A percentile compares a stretch with the other conserved stretches of the same genome.
phyloP scores from a whole-genome alignment of 2,888 invertebrate genomes.

The Cantharis nigra region DNA sequence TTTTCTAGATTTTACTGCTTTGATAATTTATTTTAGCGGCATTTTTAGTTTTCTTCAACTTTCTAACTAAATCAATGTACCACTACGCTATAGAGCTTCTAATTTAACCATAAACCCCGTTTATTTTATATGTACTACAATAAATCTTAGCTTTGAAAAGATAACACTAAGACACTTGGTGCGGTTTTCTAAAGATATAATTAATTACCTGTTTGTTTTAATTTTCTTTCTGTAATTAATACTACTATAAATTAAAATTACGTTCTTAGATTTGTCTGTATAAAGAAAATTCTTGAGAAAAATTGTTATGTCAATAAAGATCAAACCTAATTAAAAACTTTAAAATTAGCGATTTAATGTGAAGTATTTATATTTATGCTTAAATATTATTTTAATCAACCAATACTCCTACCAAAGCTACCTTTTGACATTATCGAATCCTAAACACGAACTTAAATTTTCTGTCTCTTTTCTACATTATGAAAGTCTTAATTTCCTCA shows the following conservation, averaged over 20 bases:
- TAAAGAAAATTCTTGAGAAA: neutral
- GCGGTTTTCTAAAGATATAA: neutral
- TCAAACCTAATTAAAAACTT: neutral
- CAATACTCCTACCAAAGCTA: neutral
- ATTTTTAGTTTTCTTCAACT: neutral
- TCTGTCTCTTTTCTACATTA: neutral
- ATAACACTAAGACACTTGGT: slow-evolving; percentile 4
- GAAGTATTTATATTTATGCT: no score
- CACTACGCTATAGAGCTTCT: slow-evolving; percentile 13
- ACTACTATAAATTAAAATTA: neutral
- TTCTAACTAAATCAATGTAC: neutral
- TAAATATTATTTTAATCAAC: neutral
- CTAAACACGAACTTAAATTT: neutral
- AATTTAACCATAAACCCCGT: slow-evolving; percentile 1
- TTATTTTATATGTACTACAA: slow-evolving; percentile 11
- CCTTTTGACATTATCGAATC: neutral
- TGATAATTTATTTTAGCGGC: neutral
- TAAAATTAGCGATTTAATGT: neutral
- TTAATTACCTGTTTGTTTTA: neutral
- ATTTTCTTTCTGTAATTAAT: neutral
- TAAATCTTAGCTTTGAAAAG: slow-evolving; percentile 8
- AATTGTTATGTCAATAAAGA: neutral
- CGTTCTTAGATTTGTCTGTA: neutral
- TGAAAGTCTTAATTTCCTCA: neutral
- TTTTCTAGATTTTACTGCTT: neutral